Evolutionary conservation across 2,888 invertebrate species (phyloP).

Genomic region (Chaitophorus viminalis): DNA sequence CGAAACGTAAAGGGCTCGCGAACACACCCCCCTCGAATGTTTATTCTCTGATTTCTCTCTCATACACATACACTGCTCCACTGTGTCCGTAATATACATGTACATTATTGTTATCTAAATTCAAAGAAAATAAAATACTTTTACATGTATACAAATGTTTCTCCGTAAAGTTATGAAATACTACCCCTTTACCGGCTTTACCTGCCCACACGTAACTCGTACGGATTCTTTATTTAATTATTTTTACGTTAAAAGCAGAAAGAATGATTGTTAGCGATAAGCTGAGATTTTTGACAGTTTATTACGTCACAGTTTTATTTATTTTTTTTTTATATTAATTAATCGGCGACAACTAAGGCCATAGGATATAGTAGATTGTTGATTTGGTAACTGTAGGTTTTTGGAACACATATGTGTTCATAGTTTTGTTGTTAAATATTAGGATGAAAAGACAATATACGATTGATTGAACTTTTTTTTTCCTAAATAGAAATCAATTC

Average conservation of each 20-base stretch:
- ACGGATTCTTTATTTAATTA: conserved; percentile 31
- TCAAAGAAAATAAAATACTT: conserved; percentile 33
- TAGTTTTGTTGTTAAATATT: not conserved
- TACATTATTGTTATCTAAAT: not conserved
- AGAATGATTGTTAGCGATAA: not conserved
- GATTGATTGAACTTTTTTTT: not conserved
- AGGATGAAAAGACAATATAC: not conserved
- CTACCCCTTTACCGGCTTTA: conserved; percentile 17
- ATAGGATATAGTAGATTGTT: too few species aligned
- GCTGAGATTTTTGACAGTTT: not conserved
- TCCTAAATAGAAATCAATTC: not conserved
- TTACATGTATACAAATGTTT: conserved; percentile 34
- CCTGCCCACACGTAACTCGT: not conserved
- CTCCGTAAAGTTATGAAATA: conserved; percentile 13
- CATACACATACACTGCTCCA: not conserved
- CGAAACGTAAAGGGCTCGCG: not conserved
- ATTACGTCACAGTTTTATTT: conserved; percentile 12
- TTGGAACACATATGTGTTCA: too few species aligned
- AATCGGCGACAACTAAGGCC: too few species aligned
- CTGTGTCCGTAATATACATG: not conserved
- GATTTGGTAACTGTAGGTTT: too few species aligned
- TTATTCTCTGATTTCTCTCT: conserved; percentile 3
- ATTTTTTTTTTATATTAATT: too few species aligned
- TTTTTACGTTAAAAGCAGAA: not conserved
- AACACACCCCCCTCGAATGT: conserved; percentile 23